phyloP scores from a whole-genome alignment of 2,113 vertebrate genomes.

The Periophthalmodon schlosseri region DNA sequence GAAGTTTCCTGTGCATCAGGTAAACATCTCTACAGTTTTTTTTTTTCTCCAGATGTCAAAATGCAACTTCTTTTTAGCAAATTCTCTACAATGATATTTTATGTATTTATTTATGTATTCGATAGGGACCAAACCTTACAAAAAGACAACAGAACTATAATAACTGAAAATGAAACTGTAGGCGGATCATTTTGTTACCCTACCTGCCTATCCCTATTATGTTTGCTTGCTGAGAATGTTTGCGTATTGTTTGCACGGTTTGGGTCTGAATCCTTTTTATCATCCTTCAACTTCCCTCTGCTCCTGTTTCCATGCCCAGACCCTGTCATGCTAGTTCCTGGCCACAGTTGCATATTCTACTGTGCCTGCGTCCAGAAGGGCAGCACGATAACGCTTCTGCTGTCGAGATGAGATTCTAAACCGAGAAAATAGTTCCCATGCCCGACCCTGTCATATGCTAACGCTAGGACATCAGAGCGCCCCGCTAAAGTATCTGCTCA shows the following conservation, averaged over 20 bases:
- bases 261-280: background rate
- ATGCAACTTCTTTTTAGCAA: background rate
- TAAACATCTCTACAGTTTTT: background rate
- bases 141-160: background rate
- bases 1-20: no score
- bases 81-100: no score
- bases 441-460: conserved; percentile 20
- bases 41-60: background rate
- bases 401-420: conserved; percentile 62
- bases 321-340: conserved; percentile 66
- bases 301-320: conserved; percentile 40
- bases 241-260: background rate
- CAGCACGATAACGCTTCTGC: conserved; percentile 47
- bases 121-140: background rate
- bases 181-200: no score
- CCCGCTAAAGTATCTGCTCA: conserved; percentile 20
- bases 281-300: conserved; percentile 52
- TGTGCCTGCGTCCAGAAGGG: conserved; percentile 44
- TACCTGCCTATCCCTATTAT: background rate
- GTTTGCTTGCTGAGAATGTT: background rate
- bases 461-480: conserved; percentile 22
- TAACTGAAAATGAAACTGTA: background rate
- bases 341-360: conserved; percentile 53
- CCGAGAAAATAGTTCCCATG: conserved; percentile 39
- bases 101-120: no score